Conservation (phyloP, 2,888 invertebrate species). For the Coelogynopora nodosa region DNA sequence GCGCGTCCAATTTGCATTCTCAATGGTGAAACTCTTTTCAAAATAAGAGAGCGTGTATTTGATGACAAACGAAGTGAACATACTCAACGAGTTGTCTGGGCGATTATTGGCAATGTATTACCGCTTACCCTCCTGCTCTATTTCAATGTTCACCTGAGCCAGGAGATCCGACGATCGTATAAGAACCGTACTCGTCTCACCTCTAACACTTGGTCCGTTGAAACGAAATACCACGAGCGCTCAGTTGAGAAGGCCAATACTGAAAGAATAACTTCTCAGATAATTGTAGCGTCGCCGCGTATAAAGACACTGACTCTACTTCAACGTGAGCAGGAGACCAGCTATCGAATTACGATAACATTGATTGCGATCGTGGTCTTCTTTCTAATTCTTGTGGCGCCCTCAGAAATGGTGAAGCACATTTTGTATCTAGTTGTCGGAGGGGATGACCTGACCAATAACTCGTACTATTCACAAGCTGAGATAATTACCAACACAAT, state of each 20-base stretch:
- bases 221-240: not conserved
- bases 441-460: not conserved
- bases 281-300: not conserved
- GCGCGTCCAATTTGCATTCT: not conserved
- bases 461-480: conserved; percentile 50
- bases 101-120: conserved; percentile 50
- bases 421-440: conserved; percentile 41
- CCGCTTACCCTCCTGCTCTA: conserved; percentile 50
- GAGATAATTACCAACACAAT: conserved; percentile 68
- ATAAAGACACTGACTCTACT: not conserved
- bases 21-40: not conserved
- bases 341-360: conserved; percentile 49
- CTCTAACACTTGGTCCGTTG: not conserved
- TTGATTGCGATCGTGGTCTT: conserved; percentile 51
- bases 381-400: conserved; percentile 51
- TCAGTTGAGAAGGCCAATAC: not conserved
- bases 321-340: not conserved
- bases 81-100: conserved; percentile 50
- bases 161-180: not conserved
- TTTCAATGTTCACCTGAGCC: conserved; percentile 49
- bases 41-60: not conserved
- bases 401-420: conserved; percentile 51
- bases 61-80: conserved; percentile 46
- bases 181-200: not conserved
- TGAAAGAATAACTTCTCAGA: not conserved